Evolutionary conservation across 2,113 vertebrate species (phyloP).

Genomic region (Nyctereutes procyonoides): DNA sequence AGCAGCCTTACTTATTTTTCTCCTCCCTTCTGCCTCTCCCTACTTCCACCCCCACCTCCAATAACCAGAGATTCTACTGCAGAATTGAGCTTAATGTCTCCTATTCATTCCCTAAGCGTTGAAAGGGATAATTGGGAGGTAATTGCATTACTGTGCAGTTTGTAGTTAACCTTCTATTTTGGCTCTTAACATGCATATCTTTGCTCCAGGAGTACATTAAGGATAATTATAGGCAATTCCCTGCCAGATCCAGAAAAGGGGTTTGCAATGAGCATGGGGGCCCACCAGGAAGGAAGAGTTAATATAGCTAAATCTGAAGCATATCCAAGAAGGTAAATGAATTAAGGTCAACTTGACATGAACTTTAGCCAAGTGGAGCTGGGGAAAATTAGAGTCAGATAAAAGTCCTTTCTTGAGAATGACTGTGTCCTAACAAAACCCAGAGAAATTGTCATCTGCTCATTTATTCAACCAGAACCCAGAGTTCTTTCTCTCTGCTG

Average conservation of each 20-base stretch:
- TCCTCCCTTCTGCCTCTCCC: neutral
- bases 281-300: constrained; percentile 53
- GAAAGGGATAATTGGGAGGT: constrained; percentile 78
- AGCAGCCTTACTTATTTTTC: neutral
- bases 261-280: constrained; percentile 8
- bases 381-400: constrained; percentile 33
- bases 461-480: neutral
- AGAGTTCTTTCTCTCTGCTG: neutral
- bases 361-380: constrained; percentile 51
- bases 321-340: constrained; percentile 47
- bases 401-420: constrained; percentile 10
- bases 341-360: constrained; percentile 55
- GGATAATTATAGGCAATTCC: constrained; percentile 77
- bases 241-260: constrained; percentile 71
- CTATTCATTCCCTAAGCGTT: constrained; percentile 68
- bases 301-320: constrained; percentile 43
- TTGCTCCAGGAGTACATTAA: constrained; percentile 80
- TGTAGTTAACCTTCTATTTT: constrained; percentile 81
- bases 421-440: neutral
- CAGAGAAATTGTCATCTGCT: neutral
- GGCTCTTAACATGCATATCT: constrained; percentile 72
- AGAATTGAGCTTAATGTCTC: constrained; percentile 63
- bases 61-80: constrained; percentile 47
- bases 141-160: constrained; percentile 78
- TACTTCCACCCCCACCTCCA: neutral